Base-by-base conservation (phyloP, 1,140 invertebrate genomes). In the Drosophila funebris region DNA sequence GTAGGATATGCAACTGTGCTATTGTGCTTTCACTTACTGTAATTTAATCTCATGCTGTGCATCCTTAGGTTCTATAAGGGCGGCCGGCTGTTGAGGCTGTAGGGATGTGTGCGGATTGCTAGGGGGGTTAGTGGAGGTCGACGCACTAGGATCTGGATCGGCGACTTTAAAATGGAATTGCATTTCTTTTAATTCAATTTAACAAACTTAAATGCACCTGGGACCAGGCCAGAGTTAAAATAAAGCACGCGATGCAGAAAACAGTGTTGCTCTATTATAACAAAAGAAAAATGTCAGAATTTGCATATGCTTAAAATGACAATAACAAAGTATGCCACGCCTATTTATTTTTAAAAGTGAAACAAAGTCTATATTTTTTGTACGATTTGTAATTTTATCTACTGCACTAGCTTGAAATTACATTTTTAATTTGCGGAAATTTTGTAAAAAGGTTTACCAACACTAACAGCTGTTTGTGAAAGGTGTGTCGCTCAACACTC, bases 31-130 rank as follows among this genome's bases (percentile, higher is more conserved):
- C 9, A 78, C 87, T 93, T 92, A 81, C 92, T 95, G 46, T 20
- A 92, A 44, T 72, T 90, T 85, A 0, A 92, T 81, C 31, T 92
- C 87, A 48, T 91, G 91, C 37, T 90, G 89, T 0, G 87, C 87
- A 68, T 92, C 91, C 62, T 91, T 92, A 2, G 91, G 78, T 33
- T 90, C 91, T 3, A 78, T 78, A 22, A 75, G 14, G 0, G 56
- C 54, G 13, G 58, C 63, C 16, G 90, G 81, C 43, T 81, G 79
- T 24, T 90, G 91, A 1, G 85, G 90, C 50, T 77, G 82, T 13
- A 91, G 36, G 1, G 58, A n/a, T n/a, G 37, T 61, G 24, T 92
- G 91, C 4, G 91, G 91, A 73, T 91, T 78, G 14, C 4, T 13
- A 3, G 16, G 67, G 37, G 62, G 71, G n/a, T 33, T 9, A 5